These are phyloP conservation scores for Mimumesa dahlbomi DNA, from an alignment of 2,888 invertebrate genomes.

Conservation along the genomic window DNA sequence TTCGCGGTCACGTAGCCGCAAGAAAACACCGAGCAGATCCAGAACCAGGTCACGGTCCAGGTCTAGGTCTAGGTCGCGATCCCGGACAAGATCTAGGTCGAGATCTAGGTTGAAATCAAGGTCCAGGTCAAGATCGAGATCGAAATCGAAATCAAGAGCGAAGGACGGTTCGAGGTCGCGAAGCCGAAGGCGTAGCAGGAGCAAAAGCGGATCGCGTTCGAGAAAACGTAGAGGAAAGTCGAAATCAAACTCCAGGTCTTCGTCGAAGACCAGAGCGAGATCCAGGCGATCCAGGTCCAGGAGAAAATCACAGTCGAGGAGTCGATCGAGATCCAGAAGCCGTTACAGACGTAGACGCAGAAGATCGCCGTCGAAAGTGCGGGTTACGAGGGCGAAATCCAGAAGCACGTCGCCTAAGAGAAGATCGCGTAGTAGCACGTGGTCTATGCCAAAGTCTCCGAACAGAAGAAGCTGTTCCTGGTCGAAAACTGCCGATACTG, in stretches of 20 bases:
- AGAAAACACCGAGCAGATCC: conserved; percentile 57
- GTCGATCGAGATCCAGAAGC: conserved; percentile 59
- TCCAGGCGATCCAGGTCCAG: conserved; percentile 68
- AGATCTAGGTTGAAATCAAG: conserved; percentile 54
- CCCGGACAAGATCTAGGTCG: conserved; percentile 57
- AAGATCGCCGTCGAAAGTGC: conserved; percentile 67
- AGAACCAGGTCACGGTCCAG: conserved; percentile 57
- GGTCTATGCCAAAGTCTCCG: conserved; percentile 83
- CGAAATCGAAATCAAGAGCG: conserved; percentile 60
- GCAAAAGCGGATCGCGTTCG: conserved; percentile 50
- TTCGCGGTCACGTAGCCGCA: conserved; percentile 67
- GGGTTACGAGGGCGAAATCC: conserved; percentile 72
- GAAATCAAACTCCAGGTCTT: conserved; percentile 48
- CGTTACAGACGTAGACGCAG: conserved; percentile 61
- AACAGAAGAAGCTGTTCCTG: conserved; percentile 80
- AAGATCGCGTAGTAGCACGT: conserved; percentile 82
- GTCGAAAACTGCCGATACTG: conserved; percentile 78
- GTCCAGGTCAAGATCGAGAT: conserved; percentile 57
- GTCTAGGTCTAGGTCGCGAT: conserved; percentile 48
- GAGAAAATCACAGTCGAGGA: conserved; percentile 64
- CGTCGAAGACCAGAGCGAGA: conserved; percentile 18
- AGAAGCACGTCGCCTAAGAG: conserved; percentile 58
- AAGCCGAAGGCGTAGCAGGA: conserved; percentile 58
- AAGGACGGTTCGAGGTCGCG: conserved; percentile 60
- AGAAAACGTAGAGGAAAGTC: conserved; percentile 59